Conservation (phyloP, 1,140 invertebrate genomes). For the Antheraea mylitta region DNA sequence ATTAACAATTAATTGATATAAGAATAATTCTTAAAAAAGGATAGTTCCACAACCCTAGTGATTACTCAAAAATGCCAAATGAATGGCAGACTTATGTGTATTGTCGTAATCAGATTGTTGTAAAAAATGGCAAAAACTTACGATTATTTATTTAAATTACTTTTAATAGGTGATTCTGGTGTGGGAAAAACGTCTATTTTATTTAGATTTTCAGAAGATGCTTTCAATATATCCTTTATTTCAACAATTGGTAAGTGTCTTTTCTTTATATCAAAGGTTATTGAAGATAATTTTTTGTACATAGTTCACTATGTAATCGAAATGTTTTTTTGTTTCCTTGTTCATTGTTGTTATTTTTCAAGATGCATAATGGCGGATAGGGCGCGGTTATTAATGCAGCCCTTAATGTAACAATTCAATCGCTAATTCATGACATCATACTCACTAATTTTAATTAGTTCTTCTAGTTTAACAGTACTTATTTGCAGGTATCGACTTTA, state of each 20-base stretch:
- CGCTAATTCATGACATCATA: constrained; percentile 72
- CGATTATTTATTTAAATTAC: constrained; percentile 98
- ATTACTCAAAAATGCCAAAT: constrained; percentile 76
- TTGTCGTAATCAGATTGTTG: constrained; percentile 71
- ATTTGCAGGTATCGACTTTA: constrained; percentile 97
- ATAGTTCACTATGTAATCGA: constrained; percentile 51
- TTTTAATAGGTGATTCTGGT: constrained; percentile 98
- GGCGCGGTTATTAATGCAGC: constrained; percentile 59
- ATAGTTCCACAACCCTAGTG: constrained; percentile 43
- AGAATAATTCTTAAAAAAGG: neutral
- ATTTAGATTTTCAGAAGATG: constrained; percentile 98
- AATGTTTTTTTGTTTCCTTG: constrained; percentile 60
- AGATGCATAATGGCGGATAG: constrained; percentile 33
- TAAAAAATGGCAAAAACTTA: constrained; percentile 95
- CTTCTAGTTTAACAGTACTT: constrained; percentile 47
- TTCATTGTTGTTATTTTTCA: constrained; percentile 42
- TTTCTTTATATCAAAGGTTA: constrained; percentile 70
- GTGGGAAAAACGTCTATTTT: constrained; percentile 99
- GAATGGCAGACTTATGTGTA: constrained; percentile 49
- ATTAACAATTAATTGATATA: neutral
- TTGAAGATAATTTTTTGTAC: constrained; percentile 67
- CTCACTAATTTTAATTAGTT: constrained; percentile 73
- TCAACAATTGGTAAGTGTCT: constrained; percentile 94
- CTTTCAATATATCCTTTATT: constrained; percentile 99
- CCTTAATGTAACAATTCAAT: constrained; percentile 66